Evolutionary conservation across 2,113 vertebrate species (phyloP).

Genomic region (Brachypteracias leptosomus): DNA sequence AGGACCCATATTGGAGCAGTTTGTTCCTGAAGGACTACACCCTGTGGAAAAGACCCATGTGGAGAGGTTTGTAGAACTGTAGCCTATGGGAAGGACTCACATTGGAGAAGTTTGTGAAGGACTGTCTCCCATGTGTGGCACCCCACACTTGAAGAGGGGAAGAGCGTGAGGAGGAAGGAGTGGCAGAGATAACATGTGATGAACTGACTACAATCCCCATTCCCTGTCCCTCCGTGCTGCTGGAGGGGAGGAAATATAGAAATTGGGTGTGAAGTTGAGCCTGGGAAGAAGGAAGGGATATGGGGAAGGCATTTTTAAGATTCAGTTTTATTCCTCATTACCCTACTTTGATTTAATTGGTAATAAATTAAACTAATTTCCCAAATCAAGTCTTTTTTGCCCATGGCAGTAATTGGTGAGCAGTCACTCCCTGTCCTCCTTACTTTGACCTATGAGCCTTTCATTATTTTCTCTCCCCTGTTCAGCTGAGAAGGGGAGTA

Average conservation of each 20-base stretch:
- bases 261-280: not conserved
- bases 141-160: not conserved
- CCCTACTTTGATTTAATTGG: not conserved
- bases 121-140: not conserved
- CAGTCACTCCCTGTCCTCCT: not conserved
- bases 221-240: accelerated
- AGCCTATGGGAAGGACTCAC: not conserved
- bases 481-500: not conserved
- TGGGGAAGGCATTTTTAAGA: not conserved
- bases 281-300: not conserved
- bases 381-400: not conserved
- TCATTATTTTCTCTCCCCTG: not conserved
- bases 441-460: not conserved
- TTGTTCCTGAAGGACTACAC: not conserved
- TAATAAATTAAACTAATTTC: not conserved
- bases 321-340: not conserved
- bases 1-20: not conserved
- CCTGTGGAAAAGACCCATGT: not conserved
- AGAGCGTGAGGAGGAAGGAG: not conserved
- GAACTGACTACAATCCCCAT: not conserved
- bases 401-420: not conserved
- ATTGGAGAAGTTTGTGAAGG: not conserved
- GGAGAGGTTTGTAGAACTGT: not conserved
- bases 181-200: not conserved
- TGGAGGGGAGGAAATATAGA: not conserved